These are phyloP conservation scores for Gouania willdenowi DNA, from an alignment of 2,797 vertebrate species.

Conservation along the genomic window DNA sequence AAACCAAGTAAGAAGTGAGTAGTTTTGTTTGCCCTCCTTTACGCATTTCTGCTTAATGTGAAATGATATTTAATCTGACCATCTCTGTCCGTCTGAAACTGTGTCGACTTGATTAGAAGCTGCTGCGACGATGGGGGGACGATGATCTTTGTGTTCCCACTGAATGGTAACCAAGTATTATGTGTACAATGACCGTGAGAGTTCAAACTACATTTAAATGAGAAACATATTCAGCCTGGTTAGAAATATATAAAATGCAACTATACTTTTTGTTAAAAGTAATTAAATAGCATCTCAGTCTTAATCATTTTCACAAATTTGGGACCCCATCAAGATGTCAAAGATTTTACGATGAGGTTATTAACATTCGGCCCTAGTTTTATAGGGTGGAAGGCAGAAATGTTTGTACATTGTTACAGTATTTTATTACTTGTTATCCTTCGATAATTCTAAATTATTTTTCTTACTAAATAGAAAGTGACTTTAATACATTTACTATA, in stretches of 20 bases:
- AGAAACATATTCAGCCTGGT: slow-evolving; percentile 7
- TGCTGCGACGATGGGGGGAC: slow-evolving; percentile 55
- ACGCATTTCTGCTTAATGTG: too few species aligned
- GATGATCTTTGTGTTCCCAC: slow-evolving; percentile 26
- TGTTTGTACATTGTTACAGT: slow-evolving; percentile 23
- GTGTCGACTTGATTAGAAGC: slow-evolving; percentile 3
- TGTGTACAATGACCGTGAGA: not conserved
- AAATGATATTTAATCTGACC: too few species aligned
- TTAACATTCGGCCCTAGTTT: slow-evolving; percentile 63
- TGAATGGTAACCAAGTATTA: slow-evolving; percentile 43
- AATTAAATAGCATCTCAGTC: slow-evolving; percentile 11
- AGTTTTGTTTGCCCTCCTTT: slow-evolving; percentile 19
- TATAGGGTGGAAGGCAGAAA: slow-evolving; percentile 56
- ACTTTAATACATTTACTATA: slow-evolving; percentile 16
- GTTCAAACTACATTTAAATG: not conserved
- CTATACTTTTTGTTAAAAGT: slow-evolving; percentile 32
- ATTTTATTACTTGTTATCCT: slow-evolving; percentile 22
- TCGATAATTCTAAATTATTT: slow-evolving; percentile 15
- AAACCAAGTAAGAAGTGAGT: too few species aligned
- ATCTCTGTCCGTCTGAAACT: too few species aligned
- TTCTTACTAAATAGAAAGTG: slow-evolving; percentile 12
- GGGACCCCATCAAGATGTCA: slow-evolving; percentile 16
- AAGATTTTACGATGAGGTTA: slow-evolving; percentile 13
- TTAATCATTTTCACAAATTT: slow-evolving; percentile 11
- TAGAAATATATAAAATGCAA: slow-evolving; percentile 42